phyloP scores from a whole-genome alignment of 1,140 invertebrate genomes.

The Augochlora pura region DNA sequence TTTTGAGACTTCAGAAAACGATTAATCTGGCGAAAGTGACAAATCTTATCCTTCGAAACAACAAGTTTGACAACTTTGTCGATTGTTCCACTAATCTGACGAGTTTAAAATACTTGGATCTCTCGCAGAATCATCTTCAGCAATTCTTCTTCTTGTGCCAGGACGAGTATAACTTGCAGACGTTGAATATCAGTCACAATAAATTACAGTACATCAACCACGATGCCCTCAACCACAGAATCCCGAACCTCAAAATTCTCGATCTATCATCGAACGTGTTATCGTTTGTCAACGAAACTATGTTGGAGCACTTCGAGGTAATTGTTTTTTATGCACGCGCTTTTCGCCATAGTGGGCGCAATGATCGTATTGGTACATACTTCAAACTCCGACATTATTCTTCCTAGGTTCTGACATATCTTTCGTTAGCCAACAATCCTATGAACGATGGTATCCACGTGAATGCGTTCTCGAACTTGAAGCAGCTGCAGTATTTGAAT shows the following conservation, averaged over 20 bases:
- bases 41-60: constrained; percentile 71
- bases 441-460: constrained; percentile 73
- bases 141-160: constrained; percentile 75
- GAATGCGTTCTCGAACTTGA: constrained; percentile 70
- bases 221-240: constrained; percentile 70
- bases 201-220: constrained; percentile 75
- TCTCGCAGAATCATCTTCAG: constrained; percentile 75
- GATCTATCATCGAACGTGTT: constrained; percentile 76
- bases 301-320: constrained; percentile 77
- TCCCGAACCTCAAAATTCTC: constrained; percentile 71
- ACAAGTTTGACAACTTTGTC: constrained; percentile 76
- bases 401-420: constrained; percentile 71
- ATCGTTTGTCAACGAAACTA: constrained; percentile 73
- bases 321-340: not conserved
- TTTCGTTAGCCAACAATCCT: constrained; percentile 75
- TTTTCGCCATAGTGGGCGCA: not conserved
- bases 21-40: constrained; percentile 68
- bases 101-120: constrained; percentile 67
- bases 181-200: constrained; percentile 76
- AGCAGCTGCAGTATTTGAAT: constrained; percentile 65
- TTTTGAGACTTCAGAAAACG: constrained; percentile 66
- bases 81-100: constrained; percentile 75
- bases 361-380: not conserved
- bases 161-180: constrained; percentile 71
- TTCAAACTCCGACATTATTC: constrained; percentile 8